Base-by-base conservation (phyloP, 2,797 vertebrate species). In the Merluccius polli region DNA sequence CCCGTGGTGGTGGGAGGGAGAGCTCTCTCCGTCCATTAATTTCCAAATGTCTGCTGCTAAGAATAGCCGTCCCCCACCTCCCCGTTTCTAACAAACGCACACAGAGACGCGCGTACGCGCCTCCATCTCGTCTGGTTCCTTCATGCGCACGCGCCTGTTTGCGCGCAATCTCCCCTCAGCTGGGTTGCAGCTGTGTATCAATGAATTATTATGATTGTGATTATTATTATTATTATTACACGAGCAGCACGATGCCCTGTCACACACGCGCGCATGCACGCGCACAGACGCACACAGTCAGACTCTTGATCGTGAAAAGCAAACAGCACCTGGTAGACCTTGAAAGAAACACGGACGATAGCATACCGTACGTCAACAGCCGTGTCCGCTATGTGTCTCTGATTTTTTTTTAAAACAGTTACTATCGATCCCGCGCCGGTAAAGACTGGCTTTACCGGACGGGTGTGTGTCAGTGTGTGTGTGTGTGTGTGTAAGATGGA, bases 31-130 rank as follows among this genome's bases (percentile, higher is more conserved):
- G 77, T 92, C 89, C 89, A 93, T 93, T 93, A 91, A 93, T 94
- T 93, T 92, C 82, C 87, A 92, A 92, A 92, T 88, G 90, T 90
- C 90, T 92, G 90, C 84, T 88, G 85, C 92, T 93, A 93, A 93
- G 88, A 93, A 92, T 93, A 93, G 93, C 85, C 89, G 82, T 72
- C 75, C 67, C 74, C 75, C 59, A 70, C 68, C 88, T 85, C 77
- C 67, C 74, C 85, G 84, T 86, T 84, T 81, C 88, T 86, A 72
- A 79, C 89, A 87, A 91, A 91, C 87, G 85, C 84, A 82, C 81
- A 82, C 87, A 81, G 79, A 78, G 78, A 80, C 35, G 70, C 70
- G 76, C 81, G 41, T 52, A 80, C 81, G 31, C 82, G 74, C 80
- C 81, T 75, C 81, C 87, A 68, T 77, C 32, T 76, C 70, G 73